Evolutionary conservation across 2,888 invertebrate species (phyloP).

Genomic region (Pandemis heparana): DNA sequence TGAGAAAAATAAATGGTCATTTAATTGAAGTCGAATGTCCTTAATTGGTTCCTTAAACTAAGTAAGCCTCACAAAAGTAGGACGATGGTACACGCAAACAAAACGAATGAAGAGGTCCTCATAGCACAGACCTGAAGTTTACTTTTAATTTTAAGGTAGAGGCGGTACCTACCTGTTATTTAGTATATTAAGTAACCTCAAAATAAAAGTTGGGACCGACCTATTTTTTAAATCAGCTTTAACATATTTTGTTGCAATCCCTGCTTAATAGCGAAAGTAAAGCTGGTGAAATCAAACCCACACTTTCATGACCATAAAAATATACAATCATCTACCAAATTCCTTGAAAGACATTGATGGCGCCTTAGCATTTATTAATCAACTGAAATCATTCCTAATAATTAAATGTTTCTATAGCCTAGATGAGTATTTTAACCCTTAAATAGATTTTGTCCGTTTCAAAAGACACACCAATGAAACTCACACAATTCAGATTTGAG

Average conservation of each 20-base stretch:
- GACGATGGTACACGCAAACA: not conserved
- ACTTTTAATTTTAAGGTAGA: constrained; percentile 8
- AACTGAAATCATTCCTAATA: no score
- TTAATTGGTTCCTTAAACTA: not conserved
- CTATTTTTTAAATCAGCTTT: not conserved
- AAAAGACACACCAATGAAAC: no score
- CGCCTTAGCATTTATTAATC: no score
- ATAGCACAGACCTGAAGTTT: not conserved
- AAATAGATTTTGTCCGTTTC: no score
- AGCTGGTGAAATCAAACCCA: no score
- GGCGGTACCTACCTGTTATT: not conserved
- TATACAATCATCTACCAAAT: no score
- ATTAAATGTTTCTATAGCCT: no score
- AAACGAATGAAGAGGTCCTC: not conserved
- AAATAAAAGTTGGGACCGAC: not conserved
- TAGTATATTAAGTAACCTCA: not conserved
- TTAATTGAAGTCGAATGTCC: not conserved
- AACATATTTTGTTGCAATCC: not conserved
- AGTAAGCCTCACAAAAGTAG: not conserved
- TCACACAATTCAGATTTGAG: no score
- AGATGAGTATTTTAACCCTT: no score
- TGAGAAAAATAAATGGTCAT: not conserved
- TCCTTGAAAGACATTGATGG: no score
- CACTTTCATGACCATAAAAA: no score
- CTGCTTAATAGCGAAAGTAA: no score